These are phyloP conservation scores for Desmophyllum pertusum DNA, from an alignment of 92 coral and sea anemone genomes.

Conservation along the genomic window DNA sequence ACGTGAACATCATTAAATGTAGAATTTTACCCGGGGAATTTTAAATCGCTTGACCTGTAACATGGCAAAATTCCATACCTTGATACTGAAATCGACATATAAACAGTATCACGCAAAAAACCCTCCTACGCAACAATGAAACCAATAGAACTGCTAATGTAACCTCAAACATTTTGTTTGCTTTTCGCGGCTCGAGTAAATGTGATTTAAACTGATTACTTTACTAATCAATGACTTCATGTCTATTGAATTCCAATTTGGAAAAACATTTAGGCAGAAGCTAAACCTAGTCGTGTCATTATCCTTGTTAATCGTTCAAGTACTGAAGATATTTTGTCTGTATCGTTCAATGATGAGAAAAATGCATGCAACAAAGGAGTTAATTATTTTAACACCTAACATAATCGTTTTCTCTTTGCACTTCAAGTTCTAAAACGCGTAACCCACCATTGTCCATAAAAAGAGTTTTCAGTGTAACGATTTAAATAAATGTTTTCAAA, in stretches of 20 bases:
- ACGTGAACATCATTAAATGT: not conserved
- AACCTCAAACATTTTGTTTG: constrained; percentile 33
- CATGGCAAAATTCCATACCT: constrained; percentile 1
- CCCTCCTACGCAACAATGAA: not conserved
- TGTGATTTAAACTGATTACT: constrained; percentile 45
- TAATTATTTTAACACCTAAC: constrained; percentile 56
- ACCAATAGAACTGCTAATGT: not conserved
- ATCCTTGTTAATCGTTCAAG: constrained; percentile 32
- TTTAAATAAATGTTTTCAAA: constrained; percentile 9
- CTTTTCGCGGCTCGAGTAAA: constrained; percentile 26
- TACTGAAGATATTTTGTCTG: constrained; percentile 11
- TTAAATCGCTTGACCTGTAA: constrained; percentile 8
- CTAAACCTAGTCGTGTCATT: constrained; percentile 6
- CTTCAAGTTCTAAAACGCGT: not conserved
- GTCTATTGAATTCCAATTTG: constrained; percentile 13
- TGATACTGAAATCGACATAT: not conserved
- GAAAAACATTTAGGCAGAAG: constrained; percentile 28
- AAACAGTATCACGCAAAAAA: not conserved
- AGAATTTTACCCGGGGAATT: constrained; percentile 1
- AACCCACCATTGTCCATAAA: not conserved
- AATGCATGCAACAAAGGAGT: constrained; percentile 22
- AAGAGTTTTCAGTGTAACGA: not conserved
- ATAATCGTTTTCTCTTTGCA: constrained; percentile 2
- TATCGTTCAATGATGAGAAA: constrained; percentile 27
- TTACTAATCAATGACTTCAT: constrained; percentile 18